Base-by-base conservation (phyloP, 37 sponge, comb jelly and placozoan species). In the Amphimedon queenslandica region DNA sequence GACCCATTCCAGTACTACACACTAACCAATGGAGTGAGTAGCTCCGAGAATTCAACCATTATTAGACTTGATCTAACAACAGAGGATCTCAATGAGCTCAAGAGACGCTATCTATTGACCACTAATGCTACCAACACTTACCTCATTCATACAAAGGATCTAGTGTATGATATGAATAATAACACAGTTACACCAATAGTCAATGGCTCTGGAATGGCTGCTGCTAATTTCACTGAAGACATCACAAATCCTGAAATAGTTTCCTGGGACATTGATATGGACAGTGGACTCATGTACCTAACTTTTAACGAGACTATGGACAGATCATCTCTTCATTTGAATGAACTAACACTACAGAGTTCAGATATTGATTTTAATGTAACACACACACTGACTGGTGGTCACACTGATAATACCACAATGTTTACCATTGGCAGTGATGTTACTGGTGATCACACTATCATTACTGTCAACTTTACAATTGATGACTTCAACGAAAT, bases 261-360 rank as follows among this genome's bases (percentile, higher is more conserved):
- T 29, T 29, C 40, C 5, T 94, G 95, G 95, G 53, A 38, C 21
- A 83, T 94, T 37, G 95, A 94, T 67, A 39, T 94, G 84, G 65
- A 90, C 71, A 21, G 25, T 10, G 95, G 95, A 18, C 29, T 55
- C 6, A 25, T 88, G 37, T 60, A 24, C 36, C 69, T 94, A 1
- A 83, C 84, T 0, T 94, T 73, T 73, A 79, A 87, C 73, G 95
- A 94, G 65, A 90, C 95, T 34, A 85, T 90, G 20, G 83, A 90
- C 37, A 38, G 55, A 24, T 56, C 79, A 18, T 77, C 89, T 0
- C 42, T 95, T 25, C 76, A 69, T 35, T 80, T 76, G 25, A 55
- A 65, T 28, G 84, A 91, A 63, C 58, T 95, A 27, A 73, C 40
- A 4, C 47, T 93, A 35, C 90, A 82, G 33, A 86, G 85, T 58